These are phyloP conservation scores for Paradoxurus hermaphroditus DNA, from an alignment of 2,113 vertebrate genomes.

Conservation along the genomic window DNA sequence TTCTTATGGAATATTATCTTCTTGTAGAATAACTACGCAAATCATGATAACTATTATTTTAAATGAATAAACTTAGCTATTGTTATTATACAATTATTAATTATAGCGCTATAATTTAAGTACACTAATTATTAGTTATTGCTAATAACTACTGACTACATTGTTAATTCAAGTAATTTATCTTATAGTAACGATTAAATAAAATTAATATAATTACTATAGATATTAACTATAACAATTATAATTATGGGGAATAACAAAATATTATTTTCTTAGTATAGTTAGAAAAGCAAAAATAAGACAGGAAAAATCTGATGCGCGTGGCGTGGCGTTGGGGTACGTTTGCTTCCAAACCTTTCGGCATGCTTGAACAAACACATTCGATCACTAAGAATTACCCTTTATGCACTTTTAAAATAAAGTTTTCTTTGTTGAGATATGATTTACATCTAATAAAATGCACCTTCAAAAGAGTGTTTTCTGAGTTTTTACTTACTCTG, in stretches of 20 bases:
- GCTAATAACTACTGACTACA: neutral
- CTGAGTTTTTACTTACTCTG: too few species aligned
- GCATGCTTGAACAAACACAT: neutral
- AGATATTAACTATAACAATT: neutral
- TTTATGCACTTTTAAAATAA: neutral
- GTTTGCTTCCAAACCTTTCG: neutral
- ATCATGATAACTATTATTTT: neutral
- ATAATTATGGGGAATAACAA: neutral
- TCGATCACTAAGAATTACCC: neutral
- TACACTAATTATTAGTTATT: neutral
- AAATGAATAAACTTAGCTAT: neutral
- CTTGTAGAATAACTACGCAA: neutral
- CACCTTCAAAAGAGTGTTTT: neutral
- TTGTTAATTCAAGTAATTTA: neutral
- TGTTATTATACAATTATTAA: neutral
- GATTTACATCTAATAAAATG: neutral
- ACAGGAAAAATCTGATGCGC: neutral
- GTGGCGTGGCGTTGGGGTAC: neutral
- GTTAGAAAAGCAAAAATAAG: neutral
- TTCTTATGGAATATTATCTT: neutral
- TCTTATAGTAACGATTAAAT: neutral
- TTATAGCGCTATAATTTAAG: neutral
- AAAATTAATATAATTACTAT: neutral
- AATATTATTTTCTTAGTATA: neutral
- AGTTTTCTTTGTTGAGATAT: neutral